phyloP scores from a whole-genome alignment of 1,140 invertebrate species.

The Bombus superbus region DNA sequence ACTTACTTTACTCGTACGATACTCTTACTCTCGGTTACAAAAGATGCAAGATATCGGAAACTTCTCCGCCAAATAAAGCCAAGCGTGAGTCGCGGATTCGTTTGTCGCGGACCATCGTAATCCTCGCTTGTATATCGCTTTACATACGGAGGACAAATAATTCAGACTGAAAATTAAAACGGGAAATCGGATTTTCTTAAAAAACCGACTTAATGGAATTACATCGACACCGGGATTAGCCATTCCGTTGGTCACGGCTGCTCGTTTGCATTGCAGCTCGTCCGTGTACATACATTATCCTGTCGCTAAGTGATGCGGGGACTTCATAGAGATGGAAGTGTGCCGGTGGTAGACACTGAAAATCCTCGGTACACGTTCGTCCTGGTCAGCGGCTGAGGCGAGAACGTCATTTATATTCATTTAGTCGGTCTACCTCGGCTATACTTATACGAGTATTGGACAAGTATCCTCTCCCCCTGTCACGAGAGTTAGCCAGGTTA shows the following conservation, averaged over 20 bases:
- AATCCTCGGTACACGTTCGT: conserved; percentile 54
- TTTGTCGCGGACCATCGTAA: neutral
- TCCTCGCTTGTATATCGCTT: neutral
- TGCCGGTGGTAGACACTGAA: conserved; percentile 25
- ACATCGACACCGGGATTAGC: neutral
- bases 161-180: neutral
- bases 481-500: conserved; percentile 26
- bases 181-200: neutral
- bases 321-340: conserved; percentile 40
- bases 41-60: too few relatives aligned
- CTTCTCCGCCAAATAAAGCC: neutral
- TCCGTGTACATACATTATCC: conserved; percentile 52
- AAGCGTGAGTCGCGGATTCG: neutral
- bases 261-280: conserved; percentile 39
- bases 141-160: neutral
- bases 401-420: conserved; percentile 72
- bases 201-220: conserved; percentile 7
- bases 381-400: conserved; percentile 28
- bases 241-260: conserved; percentile 14
- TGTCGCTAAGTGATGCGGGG: conserved; percentile 48
- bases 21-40: too few relatives aligned
- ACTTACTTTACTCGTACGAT: too few relatives aligned
- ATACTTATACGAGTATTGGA: conserved; percentile 51
- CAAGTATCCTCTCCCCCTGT: conserved; percentile 31
- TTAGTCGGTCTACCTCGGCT: conserved; percentile 55